phyloP scores from a whole-genome alignment of 2,113 vertebrate genomes.

The Raja brachyura region DNA sequence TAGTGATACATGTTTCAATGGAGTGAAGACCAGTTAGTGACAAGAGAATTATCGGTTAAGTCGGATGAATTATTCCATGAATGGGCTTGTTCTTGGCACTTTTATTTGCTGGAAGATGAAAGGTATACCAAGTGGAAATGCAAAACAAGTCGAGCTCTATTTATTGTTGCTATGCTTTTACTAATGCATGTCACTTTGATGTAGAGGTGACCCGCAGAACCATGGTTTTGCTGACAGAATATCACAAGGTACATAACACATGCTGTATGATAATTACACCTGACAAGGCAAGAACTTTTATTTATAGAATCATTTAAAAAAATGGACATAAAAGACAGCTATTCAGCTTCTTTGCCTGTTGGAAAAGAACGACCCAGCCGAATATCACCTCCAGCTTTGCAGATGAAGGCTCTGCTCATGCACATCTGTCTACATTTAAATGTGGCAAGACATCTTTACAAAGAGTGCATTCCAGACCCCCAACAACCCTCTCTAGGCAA shows the following conservation, averaged over 20 bases:
- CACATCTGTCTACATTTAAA: too few species aligned
- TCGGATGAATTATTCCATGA: background rate
- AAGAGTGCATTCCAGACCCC: too few species aligned
- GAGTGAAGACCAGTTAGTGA: background rate
- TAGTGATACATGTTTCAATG: background rate
- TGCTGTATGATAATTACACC: background rate
- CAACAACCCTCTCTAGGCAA: too few species aligned
- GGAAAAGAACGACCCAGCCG: too few species aligned
- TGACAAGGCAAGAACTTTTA: background rate
- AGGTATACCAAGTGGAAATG: background rate
- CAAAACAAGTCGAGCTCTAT: slow-evolving; percentile 9
- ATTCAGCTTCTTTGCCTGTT: too few species aligned
- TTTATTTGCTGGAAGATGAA: slow-evolving; percentile 15
- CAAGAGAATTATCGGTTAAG: background rate
- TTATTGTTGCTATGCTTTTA: slow-evolving; percentile 15
- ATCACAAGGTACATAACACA: background rate
- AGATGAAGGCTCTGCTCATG: too few species aligned
- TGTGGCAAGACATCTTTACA: too few species aligned
- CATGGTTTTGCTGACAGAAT: slow-evolving; percentile 3
- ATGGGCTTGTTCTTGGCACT: background rate
- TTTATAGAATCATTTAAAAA: background rate
- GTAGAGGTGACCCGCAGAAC: background rate
- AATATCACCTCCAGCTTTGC: too few species aligned
- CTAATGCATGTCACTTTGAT: slow-evolving; percentile 29
- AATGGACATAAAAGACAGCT: too few species aligned